Base-by-base conservation (phyloP, 37 sponge, comb jelly and placozoan species). In the Dysidea cf. avara region DNA sequence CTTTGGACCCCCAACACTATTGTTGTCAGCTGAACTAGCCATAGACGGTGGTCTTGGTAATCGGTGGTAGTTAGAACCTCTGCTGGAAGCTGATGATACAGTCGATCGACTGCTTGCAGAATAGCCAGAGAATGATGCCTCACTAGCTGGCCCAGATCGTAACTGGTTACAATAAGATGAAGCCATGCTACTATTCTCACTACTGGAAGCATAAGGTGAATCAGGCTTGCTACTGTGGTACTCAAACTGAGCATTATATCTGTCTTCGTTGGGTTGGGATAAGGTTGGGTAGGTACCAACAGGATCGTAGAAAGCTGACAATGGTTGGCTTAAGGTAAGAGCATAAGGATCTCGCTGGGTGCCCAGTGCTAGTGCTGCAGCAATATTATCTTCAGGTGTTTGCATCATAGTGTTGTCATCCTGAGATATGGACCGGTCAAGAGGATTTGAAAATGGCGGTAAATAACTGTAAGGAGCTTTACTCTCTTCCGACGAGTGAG, bases 141-240 rank as follows among this genome's bases (percentile, higher is more conserved):
- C 69, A 39, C 90, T 90, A 6, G 76, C 90, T 21, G 90, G 90
- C 1, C 79, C 90, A 11, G 90, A 90, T 22, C 69, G 68, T 1
- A 90, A 68, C 4, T 85, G 38, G 40, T 76, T 58, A 11, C 43
- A 56, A 18, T 80, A 85, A 51, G 65, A 68, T 3, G 80, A 84
- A 2, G 81, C 30, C 21, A 69, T 39, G 53, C 90, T 90, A 50
- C 80, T 80, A 7, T 74, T 76, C 30, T 84, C 90, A 49, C 87
- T 87, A 68, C 90, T 89, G 12, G 90, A 90, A 6, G 82, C 72
- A 12, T 22, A 35, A 26, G 81, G 83, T 0, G 83, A 81, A 6
- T 75, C 72, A 13, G 53, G 66, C 57, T 82, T 69, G 33, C 66
- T 53, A 7, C 49, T 38, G 39, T 21, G 57, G 56, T 84, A 71